Evolutionary conservation across 2,113 vertebrate species (phyloP).

Genomic region (Rissa tridactyla): DNA sequence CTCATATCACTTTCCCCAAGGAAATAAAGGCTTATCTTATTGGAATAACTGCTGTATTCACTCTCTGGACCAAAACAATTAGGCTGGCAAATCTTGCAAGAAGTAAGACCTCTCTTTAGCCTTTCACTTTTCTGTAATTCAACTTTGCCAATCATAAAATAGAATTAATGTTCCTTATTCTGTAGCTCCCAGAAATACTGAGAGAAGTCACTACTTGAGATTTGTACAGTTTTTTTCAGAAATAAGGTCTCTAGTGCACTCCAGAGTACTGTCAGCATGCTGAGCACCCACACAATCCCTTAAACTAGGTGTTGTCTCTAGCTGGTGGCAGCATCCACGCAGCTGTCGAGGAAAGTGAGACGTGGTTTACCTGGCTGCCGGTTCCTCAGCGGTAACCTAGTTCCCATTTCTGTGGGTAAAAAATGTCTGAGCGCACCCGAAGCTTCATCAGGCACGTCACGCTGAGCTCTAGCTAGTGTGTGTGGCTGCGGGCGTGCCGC

Average conservation of each 20-base stretch:
- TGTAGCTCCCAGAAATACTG: neutral
- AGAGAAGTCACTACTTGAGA: neutral
- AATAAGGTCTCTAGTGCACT: neutral
- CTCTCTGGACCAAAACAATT: neutral
- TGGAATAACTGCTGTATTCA: neutral
- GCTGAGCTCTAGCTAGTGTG: neutral
- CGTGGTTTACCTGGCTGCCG: neutral
- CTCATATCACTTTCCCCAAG: neutral
- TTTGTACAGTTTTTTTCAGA: neutral
- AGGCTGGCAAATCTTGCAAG: neutral
- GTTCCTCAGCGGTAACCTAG: neutral
- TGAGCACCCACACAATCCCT: neutral
- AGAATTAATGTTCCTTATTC: neutral
- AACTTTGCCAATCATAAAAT: neutral
- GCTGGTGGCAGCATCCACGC: neutral
- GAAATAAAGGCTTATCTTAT: conserved; percentile 29
- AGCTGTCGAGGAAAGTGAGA: neutral
- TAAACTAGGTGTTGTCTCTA: neutral
- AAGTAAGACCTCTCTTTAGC: neutral
- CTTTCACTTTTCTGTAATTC: neutral
- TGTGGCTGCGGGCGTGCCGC: neutral
- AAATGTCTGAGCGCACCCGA: neutral
- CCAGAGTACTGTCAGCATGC: neutral
- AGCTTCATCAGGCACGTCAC: neutral
- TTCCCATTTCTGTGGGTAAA: neutral